These are phyloP conservation scores for Cylas formicarius DNA, from an alignment of 1,140 invertebrate species.

Conservation along the genomic window DNA sequence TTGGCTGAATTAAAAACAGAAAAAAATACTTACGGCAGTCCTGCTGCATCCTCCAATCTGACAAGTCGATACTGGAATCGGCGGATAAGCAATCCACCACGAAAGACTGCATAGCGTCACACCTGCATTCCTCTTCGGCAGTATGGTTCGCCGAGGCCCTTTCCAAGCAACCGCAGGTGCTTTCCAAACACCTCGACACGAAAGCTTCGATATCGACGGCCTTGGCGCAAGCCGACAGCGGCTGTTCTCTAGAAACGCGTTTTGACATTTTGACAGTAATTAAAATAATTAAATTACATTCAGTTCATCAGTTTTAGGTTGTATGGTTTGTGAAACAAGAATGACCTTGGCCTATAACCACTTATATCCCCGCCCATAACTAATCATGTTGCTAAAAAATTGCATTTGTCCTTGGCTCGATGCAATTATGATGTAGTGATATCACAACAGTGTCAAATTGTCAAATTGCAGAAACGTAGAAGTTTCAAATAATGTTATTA, in stretches of 20 bases:
- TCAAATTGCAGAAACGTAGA: too few relatives aligned
- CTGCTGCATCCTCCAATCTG: constrained; percentile 60
- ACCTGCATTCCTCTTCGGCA: constrained; percentile 55
- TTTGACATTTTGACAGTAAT: too few relatives aligned
- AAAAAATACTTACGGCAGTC: constrained; percentile 56
- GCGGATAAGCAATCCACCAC: constrained; percentile 62
- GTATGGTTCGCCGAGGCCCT: constrained; percentile 37
- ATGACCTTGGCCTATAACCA: too few relatives aligned
- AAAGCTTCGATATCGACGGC: constrained; percentile 58
- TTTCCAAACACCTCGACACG: constrained; percentile 63
- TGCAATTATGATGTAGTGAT: too few relatives aligned
- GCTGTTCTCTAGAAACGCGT: constrained; percentile 45
- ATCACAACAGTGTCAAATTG: too few relatives aligned
- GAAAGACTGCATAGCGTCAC: constrained; percentile 58
- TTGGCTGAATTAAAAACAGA: neutral
- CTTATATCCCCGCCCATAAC: too few relatives aligned
- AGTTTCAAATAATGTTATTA: too few relatives aligned
- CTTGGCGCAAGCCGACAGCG: constrained; percentile 53
- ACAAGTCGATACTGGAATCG: constrained; percentile 54
- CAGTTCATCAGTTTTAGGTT: too few relatives aligned
- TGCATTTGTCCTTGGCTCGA: too few relatives aligned
- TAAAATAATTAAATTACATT: too few relatives aligned
- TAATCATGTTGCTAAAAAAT: too few relatives aligned
- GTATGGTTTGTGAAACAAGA: too few relatives aligned
- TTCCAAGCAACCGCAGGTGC: constrained; percentile 60